Percentiles rank a stretch among this genome's conserved stretches.
phyloP scores from a whole-genome alignment of 2,888 invertebrate genomes.

The Drosophila vallismaia region DNA sequence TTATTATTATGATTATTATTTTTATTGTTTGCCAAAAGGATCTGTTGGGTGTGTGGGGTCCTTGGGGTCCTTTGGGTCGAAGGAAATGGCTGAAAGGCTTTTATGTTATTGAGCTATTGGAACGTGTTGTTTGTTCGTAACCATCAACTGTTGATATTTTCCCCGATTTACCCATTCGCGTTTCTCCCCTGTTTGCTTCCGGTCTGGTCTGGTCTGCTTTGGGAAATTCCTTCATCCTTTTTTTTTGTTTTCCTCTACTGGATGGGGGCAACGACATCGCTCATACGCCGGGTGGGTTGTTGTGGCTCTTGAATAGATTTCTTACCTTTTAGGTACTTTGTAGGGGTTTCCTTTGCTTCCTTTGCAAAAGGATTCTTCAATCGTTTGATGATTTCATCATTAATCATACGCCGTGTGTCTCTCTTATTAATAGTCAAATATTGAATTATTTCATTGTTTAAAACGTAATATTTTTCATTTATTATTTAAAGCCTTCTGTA shows the following conservation, averaged over 20 bases:
- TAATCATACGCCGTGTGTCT: background rate
- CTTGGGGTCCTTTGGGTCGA: too few species aligned
- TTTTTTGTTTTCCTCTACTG: background rate
- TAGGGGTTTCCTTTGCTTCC: background rate
- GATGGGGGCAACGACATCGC: conserved; percentile 1
- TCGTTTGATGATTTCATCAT: too few species aligned
- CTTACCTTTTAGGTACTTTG: background rate
- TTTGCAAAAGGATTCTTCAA: background rate
- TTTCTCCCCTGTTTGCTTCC: conserved; percentile 1
- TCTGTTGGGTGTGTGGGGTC: too few species aligned
- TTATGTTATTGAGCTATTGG: conserved; percentile 21
- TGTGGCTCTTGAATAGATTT: background rate
- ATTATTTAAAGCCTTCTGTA: background rate
- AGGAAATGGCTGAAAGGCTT: conserved; percentile 7
- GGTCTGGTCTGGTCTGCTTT: background rate
- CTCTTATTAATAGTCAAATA: background rate
- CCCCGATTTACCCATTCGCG: conserved; percentile 8
- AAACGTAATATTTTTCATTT: background rate
- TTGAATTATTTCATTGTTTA: background rate
- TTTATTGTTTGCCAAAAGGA: conserved; percentile 3
- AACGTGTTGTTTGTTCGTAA: conserved; percentile 18
- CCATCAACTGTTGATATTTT: conserved; percentile 21
- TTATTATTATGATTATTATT: conserved; percentile 15
- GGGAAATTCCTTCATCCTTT: background rate
- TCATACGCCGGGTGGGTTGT: background rate